Evolutionary conservation across 2,797 vertebrate genomes (phyloP).

Genomic region (Hephaestus fuliginosus): DNA sequence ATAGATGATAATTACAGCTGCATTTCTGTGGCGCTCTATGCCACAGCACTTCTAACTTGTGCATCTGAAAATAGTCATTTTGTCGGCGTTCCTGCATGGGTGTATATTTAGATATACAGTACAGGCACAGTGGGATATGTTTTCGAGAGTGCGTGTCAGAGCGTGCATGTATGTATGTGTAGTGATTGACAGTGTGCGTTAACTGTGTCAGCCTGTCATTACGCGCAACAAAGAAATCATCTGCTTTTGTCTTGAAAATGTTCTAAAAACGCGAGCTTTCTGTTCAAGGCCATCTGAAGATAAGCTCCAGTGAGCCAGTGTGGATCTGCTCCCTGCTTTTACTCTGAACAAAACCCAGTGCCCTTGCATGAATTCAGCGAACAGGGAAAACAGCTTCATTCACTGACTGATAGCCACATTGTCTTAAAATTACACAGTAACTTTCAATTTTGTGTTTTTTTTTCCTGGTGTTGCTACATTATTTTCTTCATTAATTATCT

Average conservation of each 20-base stretch:
- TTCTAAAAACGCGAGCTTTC: constrained; percentile 51
- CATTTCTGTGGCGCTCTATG: constrained; percentile 33
- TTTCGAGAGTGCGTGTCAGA: not conserved
- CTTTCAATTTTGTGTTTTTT: constrained; percentile 1
- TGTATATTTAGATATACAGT: constrained; percentile 24
- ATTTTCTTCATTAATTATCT: constrained; percentile 35
- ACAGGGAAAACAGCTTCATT: constrained; percentile 39
- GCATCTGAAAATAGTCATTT: constrained; percentile 37
- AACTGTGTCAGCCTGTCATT: constrained; percentile 49
- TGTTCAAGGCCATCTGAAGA: constrained; percentile 73
- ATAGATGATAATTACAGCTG: constrained; percentile 63
- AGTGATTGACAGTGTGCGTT: constrained; percentile 27
- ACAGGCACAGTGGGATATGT: not conserved
- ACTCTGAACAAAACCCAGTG: constrained; percentile 38
- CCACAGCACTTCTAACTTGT: constrained; percentile 30
- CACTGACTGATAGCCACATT: constrained; percentile 37
- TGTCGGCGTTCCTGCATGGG: constrained; percentile 8
- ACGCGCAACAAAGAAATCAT: constrained; percentile 60
- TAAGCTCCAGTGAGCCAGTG: constrained; percentile 59
- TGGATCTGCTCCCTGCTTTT: constrained; percentile 45
- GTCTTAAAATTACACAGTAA: constrained; percentile 41
- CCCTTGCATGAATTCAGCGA: constrained; percentile 30
- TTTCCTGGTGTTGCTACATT: constrained; percentile 9
- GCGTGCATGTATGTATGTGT: constrained; percentile 10
- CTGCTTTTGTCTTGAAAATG: constrained; percentile 52